These are phyloP conservation scores for Alloscopus bannaensis DNA, from an alignment of 2,888 invertebrate species.

Conservation along the genomic window DNA sequence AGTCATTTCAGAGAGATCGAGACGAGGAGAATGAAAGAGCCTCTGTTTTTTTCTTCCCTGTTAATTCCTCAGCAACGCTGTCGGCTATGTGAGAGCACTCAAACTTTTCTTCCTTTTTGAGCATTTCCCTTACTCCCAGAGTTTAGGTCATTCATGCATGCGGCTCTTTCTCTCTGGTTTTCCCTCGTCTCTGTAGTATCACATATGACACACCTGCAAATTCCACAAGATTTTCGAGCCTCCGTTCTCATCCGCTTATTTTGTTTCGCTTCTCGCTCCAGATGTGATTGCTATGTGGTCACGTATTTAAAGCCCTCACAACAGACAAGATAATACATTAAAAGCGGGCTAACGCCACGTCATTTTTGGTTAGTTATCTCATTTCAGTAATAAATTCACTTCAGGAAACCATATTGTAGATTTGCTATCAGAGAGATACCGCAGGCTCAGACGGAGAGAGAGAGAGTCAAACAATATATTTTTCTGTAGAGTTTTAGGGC, in stretches of 20 bases:
- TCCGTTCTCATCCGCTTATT: too few species aligned
- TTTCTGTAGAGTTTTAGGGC: too few species aligned
- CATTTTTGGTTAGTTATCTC: background rate
- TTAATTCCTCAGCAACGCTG: too few species aligned
- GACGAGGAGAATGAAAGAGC: background rate
- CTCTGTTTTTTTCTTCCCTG: too few species aligned
- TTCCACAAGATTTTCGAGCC: too few species aligned
- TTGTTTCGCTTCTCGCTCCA: background rate
- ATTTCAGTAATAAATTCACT: background rate
- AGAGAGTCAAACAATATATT: too few species aligned
- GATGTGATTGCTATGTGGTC: slow-evolving; percentile 9
- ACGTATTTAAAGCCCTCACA: background rate
- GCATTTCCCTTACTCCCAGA: slow-evolving; percentile 9
- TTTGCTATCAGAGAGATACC: too few species aligned
- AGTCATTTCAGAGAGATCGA: slow-evolving; percentile 6
- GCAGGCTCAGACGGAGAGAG: too few species aligned
- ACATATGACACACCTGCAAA: too few species aligned
- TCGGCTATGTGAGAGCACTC: too few species aligned
- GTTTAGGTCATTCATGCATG: slow-evolving; percentile 36
- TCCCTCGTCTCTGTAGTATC: too few species aligned
- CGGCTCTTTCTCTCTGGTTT: slow-evolving; percentile 1
- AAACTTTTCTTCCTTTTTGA: background rate
- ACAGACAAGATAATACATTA: slow-evolving; percentile 7
- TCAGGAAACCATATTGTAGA: too few species aligned
- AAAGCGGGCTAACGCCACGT: background rate